Evolutionary conservation across 2,888 invertebrate genomes (phyloP), one percentile per base, ranked within the genome.

Genomic region (Drosophila subquinaria): DNA sequence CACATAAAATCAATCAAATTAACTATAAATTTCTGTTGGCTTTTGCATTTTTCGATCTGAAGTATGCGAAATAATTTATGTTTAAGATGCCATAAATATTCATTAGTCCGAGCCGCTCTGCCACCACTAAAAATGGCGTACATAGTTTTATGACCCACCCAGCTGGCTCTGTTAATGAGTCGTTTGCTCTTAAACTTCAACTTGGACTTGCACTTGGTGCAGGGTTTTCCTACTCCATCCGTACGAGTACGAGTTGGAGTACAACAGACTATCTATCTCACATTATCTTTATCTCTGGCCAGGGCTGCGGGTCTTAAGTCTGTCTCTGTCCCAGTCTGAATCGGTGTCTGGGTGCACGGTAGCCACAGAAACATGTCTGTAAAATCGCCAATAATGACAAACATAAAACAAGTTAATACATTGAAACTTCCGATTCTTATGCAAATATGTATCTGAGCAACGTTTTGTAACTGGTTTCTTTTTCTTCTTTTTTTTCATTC

Each of bases 321-420:
- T 10, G 8, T 13, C 23, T 8, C 2, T 10, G 27, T 27, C 13
- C 5, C 4, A 6, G 33, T 27, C 27, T 30, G 35, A 11, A 52
- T 57, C 42, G 3, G 30, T 56, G 8, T 33, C 30, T 48, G 30
- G 51, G 64, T 60, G 45, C 67, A 74, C 84, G 57, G 84, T 85
- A 90, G 84, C 84, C 33, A n/a, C 62, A 64, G 69, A 53, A 85
- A 76, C 72, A 82, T 88, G 90, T 73, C 80, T 88, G 89, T 89
- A 85, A 85, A 85, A 88, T 90, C 89, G 81, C 84, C 79, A 81
- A 86, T 86, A 86, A 86, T 90, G 90, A 87, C 81, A 90, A 90
- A 81, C 90, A 86, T 90, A 86, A 86, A 86, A 86, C 90, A 86
- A 90, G 89, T 87, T 90, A 87, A 89, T 86, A 88, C 89, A 77